Conservation (phyloP, 1,140 invertebrate genomes). For the Whitmania pigra region DNA sequence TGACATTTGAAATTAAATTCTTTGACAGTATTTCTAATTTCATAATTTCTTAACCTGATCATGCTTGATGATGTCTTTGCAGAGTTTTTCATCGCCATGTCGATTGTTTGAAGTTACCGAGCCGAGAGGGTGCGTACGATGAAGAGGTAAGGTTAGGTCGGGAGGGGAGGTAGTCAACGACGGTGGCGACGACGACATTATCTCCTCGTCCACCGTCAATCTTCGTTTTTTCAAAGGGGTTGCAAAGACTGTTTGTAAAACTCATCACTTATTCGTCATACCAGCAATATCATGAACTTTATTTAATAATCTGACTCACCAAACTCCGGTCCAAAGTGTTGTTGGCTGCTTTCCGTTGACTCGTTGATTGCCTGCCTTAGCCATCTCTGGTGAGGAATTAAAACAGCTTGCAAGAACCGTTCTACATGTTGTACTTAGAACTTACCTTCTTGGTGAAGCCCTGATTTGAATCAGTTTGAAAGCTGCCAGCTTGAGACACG, state of each 20-base stretch:
- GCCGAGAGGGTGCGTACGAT: not conserved
- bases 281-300: not conserved
- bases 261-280: not conserved
- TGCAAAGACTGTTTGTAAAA: not conserved
- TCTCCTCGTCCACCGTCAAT: constrained; percentile 10
- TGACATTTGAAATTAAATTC: no score
- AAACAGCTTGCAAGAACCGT: no score
- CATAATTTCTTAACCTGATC: no score
- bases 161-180: not conserved
- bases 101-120: not conserved
- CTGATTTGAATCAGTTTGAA: not conserved
- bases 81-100: no score
- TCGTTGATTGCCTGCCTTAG: constrained; percentile 18
- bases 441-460: not conserved
- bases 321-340: not conserved
- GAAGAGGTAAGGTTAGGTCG: not conserved
- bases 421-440: not conserved
- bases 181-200: not conserved
- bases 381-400: constrained; percentile 6
- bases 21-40: no score
- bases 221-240: constrained; percentile 16
- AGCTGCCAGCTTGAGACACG: not conserved
- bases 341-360: not conserved
- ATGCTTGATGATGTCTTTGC: no score
- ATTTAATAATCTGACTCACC: not conserved